Evolutionary conservation across 2,113 vertebrate species (phyloP), one percentile per base, ranked within the genome.

Genomic region (Vidua chalybeata): DNA sequence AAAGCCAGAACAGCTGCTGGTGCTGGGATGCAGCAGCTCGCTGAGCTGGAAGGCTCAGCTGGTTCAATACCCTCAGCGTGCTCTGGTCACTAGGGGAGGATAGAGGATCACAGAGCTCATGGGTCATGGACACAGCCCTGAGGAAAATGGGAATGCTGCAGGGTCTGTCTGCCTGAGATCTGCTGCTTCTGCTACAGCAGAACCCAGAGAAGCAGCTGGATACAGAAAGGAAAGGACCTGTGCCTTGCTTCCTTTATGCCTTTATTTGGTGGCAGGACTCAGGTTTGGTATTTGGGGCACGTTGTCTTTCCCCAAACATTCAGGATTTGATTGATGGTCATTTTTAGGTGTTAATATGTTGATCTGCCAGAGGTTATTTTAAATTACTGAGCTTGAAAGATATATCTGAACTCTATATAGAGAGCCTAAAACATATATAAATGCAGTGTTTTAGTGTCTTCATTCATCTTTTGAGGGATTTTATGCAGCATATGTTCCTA

Each of bases 71-170:
- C 94, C 92, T 94, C 56, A 0, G 75, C 30, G 1, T 14, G 63
- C 7, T 9, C 59, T 52, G 83, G 87, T 76, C 96, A 91, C 93
- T 93, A 95, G 94, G 52, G 91, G 95, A 95, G 84, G 96, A 94
- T 46, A 80, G 90, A 93, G 80, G 85, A 92, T 76, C 1, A 2
- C 41, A 17, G 61, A 94, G 85, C 7, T 2, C 2, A 15, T 35
- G 86, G 93, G 85, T 72, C 56, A 37, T 21, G 15, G 66, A 15
- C 55, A 39, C 6, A 2, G 37, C 92, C 55, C 63, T 13, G 15
- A 15, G 7, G 31, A 56, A 68, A 84, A 37, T 13, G 51, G 24
- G 43, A 30, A 17, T 3, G 30, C 79, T 87, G 39, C 83, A 39
- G 68, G 59, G 31, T 28, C 56, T 84, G 68, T 20, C 43, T 93